Percentiles rank a stretch among this genome's conserved stretches.
These are phyloP conservation scores for Colaptes auratus DNA, from an alignment of 2,113 vertebrate genomes.

Conservation along the genomic window DNA sequence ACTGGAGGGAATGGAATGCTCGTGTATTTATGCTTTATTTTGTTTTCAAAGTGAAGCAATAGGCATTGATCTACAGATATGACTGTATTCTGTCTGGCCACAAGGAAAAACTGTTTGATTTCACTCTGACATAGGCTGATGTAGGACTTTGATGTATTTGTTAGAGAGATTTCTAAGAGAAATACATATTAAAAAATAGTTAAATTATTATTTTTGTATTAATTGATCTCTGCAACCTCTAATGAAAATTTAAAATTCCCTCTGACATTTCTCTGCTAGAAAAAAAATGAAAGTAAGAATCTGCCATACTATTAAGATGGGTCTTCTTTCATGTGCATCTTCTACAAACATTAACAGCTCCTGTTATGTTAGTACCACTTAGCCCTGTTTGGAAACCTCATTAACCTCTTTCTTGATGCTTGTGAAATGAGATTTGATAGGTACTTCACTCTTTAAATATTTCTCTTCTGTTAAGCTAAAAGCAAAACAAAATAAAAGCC, in stretches of 20 bases:
- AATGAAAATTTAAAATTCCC: slow-evolving; percentile 48
- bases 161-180: slow-evolving; percentile 49
- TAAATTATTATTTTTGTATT: slow-evolving; percentile 55
- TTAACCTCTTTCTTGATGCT: slow-evolving; percentile 69
- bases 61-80: slow-evolving; percentile 44
- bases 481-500: slow-evolving; percentile 57
- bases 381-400: slow-evolving; percentile 65
- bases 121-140: slow-evolving; percentile 1
- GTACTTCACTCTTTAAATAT: slow-evolving; percentile 32
- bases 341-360: slow-evolving; percentile 65
- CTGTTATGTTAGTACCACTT: slow-evolving; percentile 55
- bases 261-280: slow-evolving; percentile 26
- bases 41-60: slow-evolving; percentile 36
- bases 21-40: slow-evolving; percentile 46
- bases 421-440: slow-evolving; percentile 66
- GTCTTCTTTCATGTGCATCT: slow-evolving; percentile 59
- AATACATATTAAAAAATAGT: slow-evolving; percentile 52
- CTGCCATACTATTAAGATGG: slow-evolving; percentile 45
- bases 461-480: slow-evolving; percentile 49
- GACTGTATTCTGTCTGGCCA: slow-evolving; percentile 20
- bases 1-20: slow-evolving; percentile 12
- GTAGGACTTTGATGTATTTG: slow-evolving; percentile 43
- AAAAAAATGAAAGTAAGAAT: slow-evolving; percentile 56
- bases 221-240: slow-evolving; percentile 46
- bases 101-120: slow-evolving; percentile 35